Evolutionary conservation across 1,140 invertebrate genomes (phyloP), one percentile per base, ranked within the genome.

Genomic region (Meloidogyne chitwoodi): DNA sequence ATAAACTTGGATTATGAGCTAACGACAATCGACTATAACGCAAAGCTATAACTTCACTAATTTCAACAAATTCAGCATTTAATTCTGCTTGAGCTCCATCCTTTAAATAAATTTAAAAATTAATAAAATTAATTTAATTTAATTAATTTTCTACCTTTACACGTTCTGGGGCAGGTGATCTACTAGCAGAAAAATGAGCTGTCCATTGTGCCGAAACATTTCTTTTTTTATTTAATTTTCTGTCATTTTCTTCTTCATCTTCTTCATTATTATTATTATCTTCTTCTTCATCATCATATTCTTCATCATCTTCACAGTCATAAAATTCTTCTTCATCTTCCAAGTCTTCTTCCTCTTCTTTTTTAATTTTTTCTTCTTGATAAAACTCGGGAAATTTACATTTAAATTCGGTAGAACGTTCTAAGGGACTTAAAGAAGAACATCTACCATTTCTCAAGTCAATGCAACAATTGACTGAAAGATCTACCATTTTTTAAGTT

Each of bases 11-110:
- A 63, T 73, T 73, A 22, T 64, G 71, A 8, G 38, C 29, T n/a
- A 67, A 34, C 5, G 65, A 67, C 5, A 67, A 41, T 67, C 38
- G 4, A 22, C 26, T 56, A 61, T 73, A 73, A 63, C 56, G 71
- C 24, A 73, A 61, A 19, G 68, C 68, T 11, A 61, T 73, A 29
- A 73, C 71, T 22, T 73, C 71, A 24, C 56, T 64, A n/a, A 73
- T 73, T 34, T 73, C 71, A 61, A 73, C 71, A 70, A 44, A 70
- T 61, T 73, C 71, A 4, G 71, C 71, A n/a, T 73, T 64, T 64
- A 73, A 63, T 34, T 73, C 71, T 64, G 71, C 71, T 31, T 73
- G 71, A n/a, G 71, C 71, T 1, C 71, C 71, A 22, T 73, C 71
- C 56, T 56, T 56, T n/a, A 56, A 66, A 66, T 66, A 4, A n/a